Base-by-base conservation (phyloP, 2,113 vertebrate genomes). In the Poeciliopsis retropinna region DNA sequence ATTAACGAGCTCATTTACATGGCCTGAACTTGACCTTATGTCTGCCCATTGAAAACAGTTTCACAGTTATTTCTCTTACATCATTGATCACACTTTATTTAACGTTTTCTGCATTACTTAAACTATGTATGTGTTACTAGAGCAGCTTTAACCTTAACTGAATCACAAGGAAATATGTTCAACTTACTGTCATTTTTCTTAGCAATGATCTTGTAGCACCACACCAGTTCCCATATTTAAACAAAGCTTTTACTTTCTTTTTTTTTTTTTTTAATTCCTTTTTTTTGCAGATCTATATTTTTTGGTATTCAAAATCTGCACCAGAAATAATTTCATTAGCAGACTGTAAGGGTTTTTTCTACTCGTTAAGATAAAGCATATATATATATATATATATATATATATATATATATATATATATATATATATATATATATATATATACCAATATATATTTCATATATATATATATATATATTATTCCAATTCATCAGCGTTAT, bases 11-110 rank as follows among this genome's bases (percentile, higher is more conserved):
- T 68, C 64, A 73, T 75, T 84, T 66, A 77, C 83, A 5, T 92
- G 92, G 84, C 92, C 92, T 93, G 88, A 94, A 94, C 92, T 93
- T 94, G 93, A 95, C 93, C 93, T 85, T 87, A 34, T 32, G 79
- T 79, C 80, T 72, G 62, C 44, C 76, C 37, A 29, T 0, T 47
- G 30, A 39, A 17, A 75, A 1, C 61, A 32, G 19, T 27, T 34
- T 60, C 1, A 10, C 14, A 61, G 1, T 29, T 15, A 19, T 70
- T 63, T 71, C 22, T 57, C 0, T 29, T 13, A 8, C 14, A 19
- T 47, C 17, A 47, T 17, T 47, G 44, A 47, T 15, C 1, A 15
- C 39, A 4, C 19, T 47, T 47, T 47, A 47, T 17, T 47, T 47
- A 19, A 17, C 41, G 4, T 47, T 4, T 17, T 4, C 3, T 44